Conservation (phyloP, 1,140 invertebrate species). For the Drosophila lacertosa region DNA sequence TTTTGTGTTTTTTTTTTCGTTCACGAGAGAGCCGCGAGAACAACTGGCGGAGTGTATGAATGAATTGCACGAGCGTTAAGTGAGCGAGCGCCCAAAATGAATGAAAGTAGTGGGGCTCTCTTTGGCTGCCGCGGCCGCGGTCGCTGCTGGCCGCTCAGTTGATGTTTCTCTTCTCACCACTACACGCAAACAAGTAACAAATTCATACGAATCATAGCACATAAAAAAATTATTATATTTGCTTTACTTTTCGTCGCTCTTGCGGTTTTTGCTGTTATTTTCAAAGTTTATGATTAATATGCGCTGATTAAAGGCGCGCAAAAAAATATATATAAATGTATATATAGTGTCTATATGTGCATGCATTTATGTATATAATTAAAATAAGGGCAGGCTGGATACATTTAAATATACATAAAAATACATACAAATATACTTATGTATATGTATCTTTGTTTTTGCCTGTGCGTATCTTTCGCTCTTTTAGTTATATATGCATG, state of each 20-base stretch:
- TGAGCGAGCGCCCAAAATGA: slow-evolving; percentile 55
- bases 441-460: background rate
- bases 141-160: slow-evolving; percentile 3
- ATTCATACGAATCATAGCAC: slow-evolving; percentile 54
- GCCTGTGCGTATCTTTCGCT: slow-evolving; percentile 11
- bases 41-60: slow-evolving; percentile 51
- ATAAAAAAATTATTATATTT: slow-evolving; percentile 63
- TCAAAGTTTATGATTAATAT: slow-evolving; percentile 77
- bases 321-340: slow-evolving; percentile 7
- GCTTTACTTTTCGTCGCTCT: slow-evolving; percentile 60
- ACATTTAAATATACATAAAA: background rate
- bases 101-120: slow-evolving; percentile 71
- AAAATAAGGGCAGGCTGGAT: background rate
- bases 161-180: slow-evolving; percentile 16
- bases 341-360: slow-evolving; percentile 28
- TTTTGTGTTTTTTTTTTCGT: slow-evolving; percentile 33
- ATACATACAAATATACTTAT: slow-evolving; percentile 1
- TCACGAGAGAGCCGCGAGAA: slow-evolving; percentile 36
- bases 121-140: slow-evolving; percentile 1
- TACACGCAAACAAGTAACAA: slow-evolving; percentile 22
- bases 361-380: slow-evolving; percentile 8
- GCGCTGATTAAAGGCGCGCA: slow-evolving; percentile 65
- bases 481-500: slow-evolving; percentile 2
- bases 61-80: slow-evolving; percentile 57
- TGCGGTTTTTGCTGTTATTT: slow-evolving; percentile 48